A percentile compares a stretch with the other conserved stretches of the same genome.
phyloP scores from a whole-genome alignment of 1,140 invertebrate genomes.

The Bombus haemorrhoidalis region DNA sequence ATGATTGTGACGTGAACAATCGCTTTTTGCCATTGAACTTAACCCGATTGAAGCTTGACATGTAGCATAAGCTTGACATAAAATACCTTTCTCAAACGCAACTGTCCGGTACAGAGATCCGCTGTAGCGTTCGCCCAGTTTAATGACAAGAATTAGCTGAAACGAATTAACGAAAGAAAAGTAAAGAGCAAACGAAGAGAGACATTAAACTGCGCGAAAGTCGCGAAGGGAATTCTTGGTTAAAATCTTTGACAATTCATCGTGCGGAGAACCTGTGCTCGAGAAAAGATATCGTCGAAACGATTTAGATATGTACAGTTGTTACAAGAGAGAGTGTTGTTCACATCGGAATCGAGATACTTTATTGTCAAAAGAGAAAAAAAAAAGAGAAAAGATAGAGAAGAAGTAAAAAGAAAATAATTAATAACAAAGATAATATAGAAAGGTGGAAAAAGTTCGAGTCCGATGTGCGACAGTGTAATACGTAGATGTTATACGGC shows the following conservation, averaged over 20 bases:
- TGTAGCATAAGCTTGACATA: constrained; percentile 73
- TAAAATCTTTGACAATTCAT: constrained; percentile 9
- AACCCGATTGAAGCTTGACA: constrained; percentile 72
- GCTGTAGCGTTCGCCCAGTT: constrained; percentile 47
- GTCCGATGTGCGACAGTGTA: constrained; percentile 55
- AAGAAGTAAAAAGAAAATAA: not conserved
- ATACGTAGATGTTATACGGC: constrained; percentile 64
- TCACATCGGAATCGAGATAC: constrained; percentile 38
- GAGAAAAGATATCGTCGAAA: constrained; percentile 31
- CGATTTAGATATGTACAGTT: constrained; percentile 43
- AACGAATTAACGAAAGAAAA: not conserved
- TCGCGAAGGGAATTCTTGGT: not conserved
- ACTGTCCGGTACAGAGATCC: constrained; percentile 44
- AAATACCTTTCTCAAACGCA: constrained; percentile 49
- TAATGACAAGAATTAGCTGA: not conserved
- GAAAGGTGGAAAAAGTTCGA: not conserved
- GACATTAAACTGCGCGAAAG: constrained; percentile 33
- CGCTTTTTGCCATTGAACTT: constrained; percentile 69
- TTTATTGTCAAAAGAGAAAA: not conserved
- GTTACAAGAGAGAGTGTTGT: constrained; percentile 26
- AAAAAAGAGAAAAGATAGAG: not conserved
- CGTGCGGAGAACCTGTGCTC: constrained; percentile 3
- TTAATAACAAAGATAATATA: not conserved
- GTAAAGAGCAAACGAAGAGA: not conserved
- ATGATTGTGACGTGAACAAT: constrained; percentile 70